Evolutionary conservation across 1,140 invertebrate species (phyloP).

Genomic region (Neodiprion virginianus): DNA sequence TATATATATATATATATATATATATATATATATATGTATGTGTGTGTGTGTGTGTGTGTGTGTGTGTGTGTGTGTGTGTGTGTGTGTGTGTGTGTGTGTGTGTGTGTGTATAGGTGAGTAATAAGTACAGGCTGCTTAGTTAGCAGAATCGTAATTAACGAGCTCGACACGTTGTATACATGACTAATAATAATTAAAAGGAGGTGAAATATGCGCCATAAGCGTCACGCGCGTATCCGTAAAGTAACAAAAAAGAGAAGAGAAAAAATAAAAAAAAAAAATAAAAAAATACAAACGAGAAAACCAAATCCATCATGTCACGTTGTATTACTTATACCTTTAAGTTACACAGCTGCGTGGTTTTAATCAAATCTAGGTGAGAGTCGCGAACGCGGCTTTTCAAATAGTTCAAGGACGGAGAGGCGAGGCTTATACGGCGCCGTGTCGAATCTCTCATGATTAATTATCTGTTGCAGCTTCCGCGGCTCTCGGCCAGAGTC

Average conservation of each 20-base stretch:
- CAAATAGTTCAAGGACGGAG: too few species aligned
- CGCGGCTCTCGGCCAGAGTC: too few species aligned
- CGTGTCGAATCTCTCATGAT: too few species aligned
- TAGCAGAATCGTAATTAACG: constrained; percentile 1
- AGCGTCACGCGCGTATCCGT: background rate
- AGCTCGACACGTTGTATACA: background rate
- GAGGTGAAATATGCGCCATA: background rate
- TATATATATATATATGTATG: too few species aligned
- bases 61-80: background rate
- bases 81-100: too few species aligned
- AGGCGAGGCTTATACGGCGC: too few species aligned
- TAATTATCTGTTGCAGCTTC: too few species aligned
- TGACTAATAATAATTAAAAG: background rate
- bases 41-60: background rate
- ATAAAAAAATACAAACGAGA: background rate
- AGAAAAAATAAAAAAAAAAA: background rate
- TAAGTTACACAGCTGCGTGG: background rate
- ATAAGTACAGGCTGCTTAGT: background rate
- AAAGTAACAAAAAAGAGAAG: background rate
- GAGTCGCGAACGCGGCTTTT: background rate
- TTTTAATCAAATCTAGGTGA: background rate
- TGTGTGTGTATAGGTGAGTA: background rate
- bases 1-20: background rate
- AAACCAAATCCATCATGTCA: background rate
- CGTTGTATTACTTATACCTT: background rate